Evolutionary conservation across 2,797 vertebrate genomes (phyloP), one percentile per base, ranked within the genome.

Genomic region (Babyrousa celebensis): DNA sequence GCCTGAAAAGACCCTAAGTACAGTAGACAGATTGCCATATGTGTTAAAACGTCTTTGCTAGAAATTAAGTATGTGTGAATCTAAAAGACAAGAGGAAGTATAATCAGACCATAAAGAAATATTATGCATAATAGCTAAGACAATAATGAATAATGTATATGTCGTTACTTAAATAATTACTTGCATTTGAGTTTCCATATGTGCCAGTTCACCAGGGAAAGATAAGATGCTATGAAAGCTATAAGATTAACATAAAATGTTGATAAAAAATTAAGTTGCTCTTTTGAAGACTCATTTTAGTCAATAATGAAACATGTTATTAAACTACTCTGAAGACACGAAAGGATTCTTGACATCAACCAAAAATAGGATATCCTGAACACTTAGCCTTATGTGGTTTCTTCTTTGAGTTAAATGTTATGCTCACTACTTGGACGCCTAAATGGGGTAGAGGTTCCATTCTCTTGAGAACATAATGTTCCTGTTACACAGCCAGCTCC

Each of bases 41-140:
- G 21, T 91, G 17, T 77, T 82, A 85, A 85, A 71, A 96, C 23
- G 43, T 74, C 40, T 82, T 91, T 83, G 54, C 23, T 67, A 89
- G 87, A 91, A 77, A 85, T 83, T 56, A 78, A 88, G 20, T 93
- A 32, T 71, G 43, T 77, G 68, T 83, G 58, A 96, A 17, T 68
- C 58, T 89, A 40, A 91, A 89, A 87, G 23, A 68, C 23, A 88
- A 77, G 43, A 3, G 3, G 2, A 89, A 60, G 20, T 43, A 16
- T 62, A 60, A 78, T 21, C 17, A 36, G 17, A 11, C 5, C 56
- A 9, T 36, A 18, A 74, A 58, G 23, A 18, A 83, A 48, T 74
- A 15, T 78, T 84, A 40, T 29, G 77, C 52, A 10, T 68, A 71
- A 75, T 54, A 54, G 36, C 32, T 12, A 84, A 85, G 27, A 71